A percentile compares a stretch with the other conserved stretches of the same genome.
phyloP scores from a whole-genome alignment of 1,140 invertebrate genomes.

The Magallana ariakensis region DNA sequence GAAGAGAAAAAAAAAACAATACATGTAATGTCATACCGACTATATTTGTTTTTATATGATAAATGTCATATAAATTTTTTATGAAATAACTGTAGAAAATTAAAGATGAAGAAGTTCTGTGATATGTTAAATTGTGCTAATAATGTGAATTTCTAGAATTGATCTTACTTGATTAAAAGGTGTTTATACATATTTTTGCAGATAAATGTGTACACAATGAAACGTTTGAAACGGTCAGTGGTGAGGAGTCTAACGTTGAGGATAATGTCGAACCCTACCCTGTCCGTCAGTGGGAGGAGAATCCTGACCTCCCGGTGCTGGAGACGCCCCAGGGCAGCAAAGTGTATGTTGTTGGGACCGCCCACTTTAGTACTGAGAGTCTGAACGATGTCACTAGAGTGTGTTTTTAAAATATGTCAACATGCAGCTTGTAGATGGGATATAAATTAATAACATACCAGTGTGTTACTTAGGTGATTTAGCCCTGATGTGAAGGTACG shows the following conservation, averaged over 20 bases:
- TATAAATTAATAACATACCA: background rate
- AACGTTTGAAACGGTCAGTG: conserved; percentile 58
- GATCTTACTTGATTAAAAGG: no score
- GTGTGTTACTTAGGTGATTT: no score
- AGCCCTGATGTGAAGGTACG: no score
- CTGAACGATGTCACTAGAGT: conserved; percentile 89
- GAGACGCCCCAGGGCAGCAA: conserved; percentile 87
- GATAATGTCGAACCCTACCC: conserved; percentile 66
- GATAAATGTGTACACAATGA: conserved; percentile 57
- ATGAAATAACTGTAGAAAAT: background rate
- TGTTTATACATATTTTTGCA: background rate
- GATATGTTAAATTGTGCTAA: no score
- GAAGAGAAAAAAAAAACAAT: background rate
- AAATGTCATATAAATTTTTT: background rate
- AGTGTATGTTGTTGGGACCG: conserved; percentile 96
- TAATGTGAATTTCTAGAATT: no score
- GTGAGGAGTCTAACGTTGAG: conserved; percentile 71
- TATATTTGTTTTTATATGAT: background rate
- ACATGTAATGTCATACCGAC: no score
- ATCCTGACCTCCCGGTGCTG: conserved; percentile 86
- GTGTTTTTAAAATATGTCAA: background rate
- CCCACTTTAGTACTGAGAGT: conserved; percentile 95
- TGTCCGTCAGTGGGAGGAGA: conserved; percentile 51
- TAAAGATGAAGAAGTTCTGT: no score
- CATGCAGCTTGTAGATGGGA: background rate